Percentiles rank a stretch among this genome's conserved stretches.
Conservation (phyloP, 2,797 vertebrate species). For the Crenuchus spilurus region DNA sequence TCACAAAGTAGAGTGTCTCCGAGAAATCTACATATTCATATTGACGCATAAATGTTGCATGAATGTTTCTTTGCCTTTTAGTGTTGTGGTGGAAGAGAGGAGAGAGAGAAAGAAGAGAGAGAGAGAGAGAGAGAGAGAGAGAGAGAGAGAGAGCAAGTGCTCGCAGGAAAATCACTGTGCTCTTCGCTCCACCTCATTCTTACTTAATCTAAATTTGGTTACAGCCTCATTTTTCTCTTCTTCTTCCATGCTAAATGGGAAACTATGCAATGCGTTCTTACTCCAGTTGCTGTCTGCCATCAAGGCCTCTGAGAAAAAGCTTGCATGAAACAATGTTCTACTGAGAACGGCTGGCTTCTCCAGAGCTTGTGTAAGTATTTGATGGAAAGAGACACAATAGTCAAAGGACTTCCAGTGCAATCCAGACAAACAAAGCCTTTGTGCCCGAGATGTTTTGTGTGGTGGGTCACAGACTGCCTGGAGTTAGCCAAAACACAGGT, state of each 20-base stretch:
- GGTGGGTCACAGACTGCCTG: not conserved
- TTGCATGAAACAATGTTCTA: not conserved
- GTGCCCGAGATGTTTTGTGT: constrained; percentile 2
- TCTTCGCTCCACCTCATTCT: not conserved
- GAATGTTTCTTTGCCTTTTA: not conserved
- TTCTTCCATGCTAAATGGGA: not conserved
- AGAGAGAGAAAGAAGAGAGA: no score
- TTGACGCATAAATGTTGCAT: constrained; percentile 27
- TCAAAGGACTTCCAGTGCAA: constrained; percentile 8
- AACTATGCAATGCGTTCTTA: not conserved
- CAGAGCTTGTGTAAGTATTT: constrained; percentile 17
- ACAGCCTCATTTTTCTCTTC: constrained; percentile 3
- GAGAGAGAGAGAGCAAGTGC: not conserved
- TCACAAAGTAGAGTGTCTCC: constrained; percentile 28
- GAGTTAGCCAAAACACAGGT: not conserved
- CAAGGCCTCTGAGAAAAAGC: constrained; percentile 12
- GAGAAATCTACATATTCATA: constrained; percentile 36
- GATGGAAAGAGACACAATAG: constrained; percentile 16
- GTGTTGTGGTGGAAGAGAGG: not conserved
- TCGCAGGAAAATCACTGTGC: not conserved
- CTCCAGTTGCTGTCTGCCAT: not conserved
- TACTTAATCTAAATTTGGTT: not conserved
- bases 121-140: no score
- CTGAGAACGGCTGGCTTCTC: not conserved
- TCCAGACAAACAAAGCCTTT: constrained; percentile 21